Evolutionary conservation across 2,888 invertebrate genomes (phyloP).

Genomic region (Eupithecia dodoneata): DNA sequence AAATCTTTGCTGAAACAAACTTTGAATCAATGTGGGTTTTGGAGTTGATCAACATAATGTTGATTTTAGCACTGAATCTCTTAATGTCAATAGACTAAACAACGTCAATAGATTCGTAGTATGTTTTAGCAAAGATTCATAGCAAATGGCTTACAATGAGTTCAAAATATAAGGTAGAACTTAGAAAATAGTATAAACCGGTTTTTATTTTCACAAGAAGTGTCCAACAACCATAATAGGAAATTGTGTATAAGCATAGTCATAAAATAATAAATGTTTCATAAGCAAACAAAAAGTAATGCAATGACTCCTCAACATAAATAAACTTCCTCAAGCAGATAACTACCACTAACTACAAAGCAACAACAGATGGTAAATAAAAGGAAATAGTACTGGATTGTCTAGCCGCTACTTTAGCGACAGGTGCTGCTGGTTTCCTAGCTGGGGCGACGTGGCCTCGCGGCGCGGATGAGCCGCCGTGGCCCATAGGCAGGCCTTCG

Average conservation of each 20-base stretch:
- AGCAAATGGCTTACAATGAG: too few species aligned
- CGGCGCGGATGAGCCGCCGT: conserved; percentile 86
- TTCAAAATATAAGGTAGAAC: too few species aligned
- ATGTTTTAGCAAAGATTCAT: too few species aligned
- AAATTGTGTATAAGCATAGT: neutral
- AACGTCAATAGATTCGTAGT: too few species aligned
- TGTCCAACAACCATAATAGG: neutral
- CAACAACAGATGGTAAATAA: conserved; percentile 55
- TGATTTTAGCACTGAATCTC: too few species aligned
- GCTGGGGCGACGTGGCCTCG: conserved; percentile 68
- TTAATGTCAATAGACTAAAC: too few species aligned
- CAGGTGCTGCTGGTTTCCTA: conserved; percentile 76
- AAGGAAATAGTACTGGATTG: conserved; percentile 83
- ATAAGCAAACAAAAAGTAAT: conserved; percentile 3
- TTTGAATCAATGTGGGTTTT: too few species aligned
- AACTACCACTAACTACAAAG: conserved; percentile 37
- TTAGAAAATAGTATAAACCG: too few species aligned
- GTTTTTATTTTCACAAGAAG: too few species aligned
- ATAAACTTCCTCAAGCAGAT: conserved; percentile 31
- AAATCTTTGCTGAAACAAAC: too few species aligned
- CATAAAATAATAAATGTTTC: neutral
- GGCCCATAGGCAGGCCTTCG: conserved; percentile 93
- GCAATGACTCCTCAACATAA: conserved; percentile 9
- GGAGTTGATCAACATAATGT: too few species aligned
- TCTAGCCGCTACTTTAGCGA: conserved; percentile 86